Conservation (phyloP, 2,888 invertebrate genomes). For the Ochropleura leucogaster region DNA sequence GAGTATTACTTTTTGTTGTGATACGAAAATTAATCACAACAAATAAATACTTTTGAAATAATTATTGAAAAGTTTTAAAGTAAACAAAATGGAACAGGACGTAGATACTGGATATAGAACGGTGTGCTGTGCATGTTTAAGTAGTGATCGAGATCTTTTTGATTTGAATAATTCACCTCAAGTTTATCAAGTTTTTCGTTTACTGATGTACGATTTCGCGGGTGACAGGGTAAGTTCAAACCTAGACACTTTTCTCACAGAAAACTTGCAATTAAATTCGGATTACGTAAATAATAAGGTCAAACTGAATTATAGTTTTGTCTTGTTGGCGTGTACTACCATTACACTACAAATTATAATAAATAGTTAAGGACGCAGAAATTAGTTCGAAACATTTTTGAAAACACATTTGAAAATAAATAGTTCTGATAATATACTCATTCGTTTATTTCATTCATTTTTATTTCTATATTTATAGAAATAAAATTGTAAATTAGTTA, state of each 20-base stretch:
- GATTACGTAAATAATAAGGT: conserved; percentile 66
- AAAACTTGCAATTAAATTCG: not conserved
- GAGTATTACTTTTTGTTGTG: conserved; percentile 90
- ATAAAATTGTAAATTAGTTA: no score
- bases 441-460: no score
- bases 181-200: conserved; percentile 81
- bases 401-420: not conserved
- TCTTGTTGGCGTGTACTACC: not conserved
- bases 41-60: conserved; percentile 67
- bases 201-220: conserved; percentile 85
- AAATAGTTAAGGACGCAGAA: not conserved
- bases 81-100: conserved; percentile 84
- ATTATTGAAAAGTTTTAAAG: conserved; percentile 58
- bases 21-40: conserved; percentile 80
- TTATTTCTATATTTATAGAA: no score
- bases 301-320: not conserved
- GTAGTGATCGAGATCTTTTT: conserved; percentile 82
- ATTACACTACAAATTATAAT: not conserved
- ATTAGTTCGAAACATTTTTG: not conserved
- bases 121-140: conserved; percentile 84
- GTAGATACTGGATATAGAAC: conserved; percentile 80
- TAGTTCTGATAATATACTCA: not conserved
- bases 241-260: conserved; percentile 30
- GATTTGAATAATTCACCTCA: conserved; percentile 76
- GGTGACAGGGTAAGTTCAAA: conserved; percentile 82